A percentile compares a stretch with the other conserved stretches of the same genome.
Evolutionary conservation across 2,113 vertebrate genomes (phyloP).

Genomic region (Sinocyclocheilus rhinocerous): DNA sequence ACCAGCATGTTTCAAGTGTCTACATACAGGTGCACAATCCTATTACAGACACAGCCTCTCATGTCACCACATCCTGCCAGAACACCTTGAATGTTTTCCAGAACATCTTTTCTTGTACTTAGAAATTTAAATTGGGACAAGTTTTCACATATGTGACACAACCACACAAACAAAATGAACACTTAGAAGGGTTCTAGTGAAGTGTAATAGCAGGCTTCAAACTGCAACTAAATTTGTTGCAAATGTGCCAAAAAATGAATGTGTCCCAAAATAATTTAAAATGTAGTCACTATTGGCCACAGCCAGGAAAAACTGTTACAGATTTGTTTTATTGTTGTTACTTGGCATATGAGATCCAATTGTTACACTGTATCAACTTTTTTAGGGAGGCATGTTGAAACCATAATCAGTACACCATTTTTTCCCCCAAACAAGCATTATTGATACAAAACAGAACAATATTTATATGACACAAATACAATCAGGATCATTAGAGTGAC

Average conservation of each 20-base stretch:
- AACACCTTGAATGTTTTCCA: slow-evolving; percentile 14
- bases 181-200: slow-evolving; percentile 1
- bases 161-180: background rate
- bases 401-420: too few species aligned
- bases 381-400: too few species aligned
- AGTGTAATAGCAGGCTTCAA: background rate
- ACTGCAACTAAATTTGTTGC: background rate
- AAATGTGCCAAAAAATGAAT: background rate
- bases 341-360: too few species aligned
- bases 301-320: too few species aligned
- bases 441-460: too few species aligned
- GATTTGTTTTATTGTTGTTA: too few species aligned
- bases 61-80: background rate
- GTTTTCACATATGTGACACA: background rate
- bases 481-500: too few species aligned
- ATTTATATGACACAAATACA: too few species aligned
- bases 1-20: background rate
- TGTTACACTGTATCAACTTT: too few species aligned
- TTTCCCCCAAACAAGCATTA: too few species aligned
- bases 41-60: background rate
- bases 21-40: background rate
- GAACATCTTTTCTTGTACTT: background rate
- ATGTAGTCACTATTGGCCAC: too few species aligned
- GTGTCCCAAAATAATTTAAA: too few species aligned
- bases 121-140: background rate